phyloP scores from a whole-genome alignment of 2,113 vertebrate genomes.

The Perccottus glenii region DNA sequence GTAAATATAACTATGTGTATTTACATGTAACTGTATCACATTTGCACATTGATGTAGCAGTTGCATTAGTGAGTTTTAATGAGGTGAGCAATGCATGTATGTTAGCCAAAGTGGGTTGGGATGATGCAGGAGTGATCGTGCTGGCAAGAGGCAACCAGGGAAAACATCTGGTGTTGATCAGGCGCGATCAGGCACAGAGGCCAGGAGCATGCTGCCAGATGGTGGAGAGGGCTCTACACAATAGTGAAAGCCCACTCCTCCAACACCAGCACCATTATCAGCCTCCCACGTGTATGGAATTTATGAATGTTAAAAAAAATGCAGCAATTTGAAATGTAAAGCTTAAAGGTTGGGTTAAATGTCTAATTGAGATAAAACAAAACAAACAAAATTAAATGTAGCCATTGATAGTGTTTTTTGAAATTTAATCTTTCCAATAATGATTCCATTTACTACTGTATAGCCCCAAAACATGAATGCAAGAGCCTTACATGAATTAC shows the following conservation, averaged over 20 bases:
- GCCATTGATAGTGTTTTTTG: too few species aligned
- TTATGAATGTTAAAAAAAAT: neutral
- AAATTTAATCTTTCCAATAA: too few species aligned
- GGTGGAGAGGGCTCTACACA: slow-evolving; percentile 72
- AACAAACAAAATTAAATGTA: too few species aligned
- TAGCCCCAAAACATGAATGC: too few species aligned
- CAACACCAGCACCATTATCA: slow-evolving; percentile 44
- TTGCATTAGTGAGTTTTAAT: slow-evolving; percentile 40
- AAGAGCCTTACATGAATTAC: too few species aligned
- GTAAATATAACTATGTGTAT: neutral
- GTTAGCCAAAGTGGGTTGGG: slow-evolving; percentile 52
- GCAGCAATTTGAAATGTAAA: neutral
- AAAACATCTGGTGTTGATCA: slow-evolving; percentile 80
- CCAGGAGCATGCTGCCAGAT: slow-evolving; percentile 69
- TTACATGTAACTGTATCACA: too few species aligned
- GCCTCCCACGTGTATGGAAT: slow-evolving; percentile 2
- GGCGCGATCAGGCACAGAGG: slow-evolving; percentile 66
- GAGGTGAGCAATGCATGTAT: slow-evolving; percentile 38
- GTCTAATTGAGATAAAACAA: too few species aligned
- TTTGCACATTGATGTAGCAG: neutral
- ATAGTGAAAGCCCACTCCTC: slow-evolving; percentile 61
- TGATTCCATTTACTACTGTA: too few species aligned
- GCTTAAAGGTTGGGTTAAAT: neutral
- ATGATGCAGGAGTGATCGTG: slow-evolving; percentile 65
- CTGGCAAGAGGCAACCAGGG: slow-evolving; percentile 62